Base-by-base conservation (phyloP, 2,113 vertebrate genomes). In the Abramis brama region DNA sequence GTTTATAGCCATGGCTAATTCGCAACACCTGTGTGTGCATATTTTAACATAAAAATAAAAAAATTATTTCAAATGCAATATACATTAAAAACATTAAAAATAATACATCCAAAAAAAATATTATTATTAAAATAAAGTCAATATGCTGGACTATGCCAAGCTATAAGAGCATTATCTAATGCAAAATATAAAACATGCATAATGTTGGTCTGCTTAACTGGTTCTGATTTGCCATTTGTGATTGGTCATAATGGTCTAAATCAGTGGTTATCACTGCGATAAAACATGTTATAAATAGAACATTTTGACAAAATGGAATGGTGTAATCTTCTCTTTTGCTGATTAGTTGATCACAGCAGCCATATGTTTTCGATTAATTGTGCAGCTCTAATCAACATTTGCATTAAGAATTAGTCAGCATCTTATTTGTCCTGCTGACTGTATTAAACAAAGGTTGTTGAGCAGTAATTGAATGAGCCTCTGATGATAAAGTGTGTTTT, bases 401-500 rank as follows among this genome's bases (percentile, higher is more conserved):
- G 10, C 36, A 45, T 45, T 79, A 79, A 79, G 23, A 79, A n/a
- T 62, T 45, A 62, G 57, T 62, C 57, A 62, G 21, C 78, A 47
- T 66, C 60, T 82, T 68, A 82, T 66, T 82, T 82, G 60, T 82
- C 62, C 19, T n/a, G 6, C 36, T 36, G 55, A 47, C 78, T 45
- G 59, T 60, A 64, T 68, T 68, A 82, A 52, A 57, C 66, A 71
- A 47, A 71, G 64, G 47, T 12, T 17, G 21, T 12, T 7, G 23
- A 77, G 62, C 25, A 25, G 43, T 82, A 68, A 66, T 71, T 83
- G 81, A 71, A 66, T 83, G 6, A 52, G 19, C 30, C 47, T 52
- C 47, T 83, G 81, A 83, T 71, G 47, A 71, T 70, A 55, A 71
- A 81, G 43, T 33, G 55, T 82, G 81, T 57, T 70, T 71, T 50